A percentile compares a stretch with the other conserved stretches of the same genome.
Evolutionary conservation across 2,797 vertebrate species (phyloP).

Genomic region (Euthynnus affinis): DNA sequence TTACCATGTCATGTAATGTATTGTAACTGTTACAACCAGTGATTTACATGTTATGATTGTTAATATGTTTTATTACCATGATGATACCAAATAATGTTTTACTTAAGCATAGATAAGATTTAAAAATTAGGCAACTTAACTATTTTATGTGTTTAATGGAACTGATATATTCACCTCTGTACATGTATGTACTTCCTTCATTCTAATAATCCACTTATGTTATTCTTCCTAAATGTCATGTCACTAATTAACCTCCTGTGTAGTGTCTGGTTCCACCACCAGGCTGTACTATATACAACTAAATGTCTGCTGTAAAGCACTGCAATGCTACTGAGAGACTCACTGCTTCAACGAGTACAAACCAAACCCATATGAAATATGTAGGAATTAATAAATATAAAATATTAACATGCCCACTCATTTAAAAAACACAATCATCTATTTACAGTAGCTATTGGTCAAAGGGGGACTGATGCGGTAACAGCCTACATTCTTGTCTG

Average conservation of each 20-base stretch:
- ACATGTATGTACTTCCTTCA: neutral
- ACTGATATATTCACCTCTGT: neutral
- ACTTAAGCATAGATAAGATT: neutral
- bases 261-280: slow-evolving; percentile 50
- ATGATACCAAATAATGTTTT: neutral
- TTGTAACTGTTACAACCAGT: neutral
- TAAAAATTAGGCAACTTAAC: neutral
- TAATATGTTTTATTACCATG: neutral
- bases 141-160: neutral
- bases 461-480: neutral
- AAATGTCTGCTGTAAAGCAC: neutral
- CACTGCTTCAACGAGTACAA: neutral
- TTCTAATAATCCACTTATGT: neutral
- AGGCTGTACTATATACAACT: slow-evolving; percentile 49
- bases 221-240: neutral
- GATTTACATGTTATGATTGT: neutral
- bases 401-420: neutral
- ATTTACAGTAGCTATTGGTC: neutral
- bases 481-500: slow-evolving; percentile 3
- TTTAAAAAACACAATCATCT: neutral
- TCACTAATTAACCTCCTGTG: neutral
- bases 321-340: neutral
- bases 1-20: neutral
- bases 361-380: neutral
- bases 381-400: neutral